Conservation (phyloP, 2,113 vertebrate species). For the Emberiza fucata region DNA sequence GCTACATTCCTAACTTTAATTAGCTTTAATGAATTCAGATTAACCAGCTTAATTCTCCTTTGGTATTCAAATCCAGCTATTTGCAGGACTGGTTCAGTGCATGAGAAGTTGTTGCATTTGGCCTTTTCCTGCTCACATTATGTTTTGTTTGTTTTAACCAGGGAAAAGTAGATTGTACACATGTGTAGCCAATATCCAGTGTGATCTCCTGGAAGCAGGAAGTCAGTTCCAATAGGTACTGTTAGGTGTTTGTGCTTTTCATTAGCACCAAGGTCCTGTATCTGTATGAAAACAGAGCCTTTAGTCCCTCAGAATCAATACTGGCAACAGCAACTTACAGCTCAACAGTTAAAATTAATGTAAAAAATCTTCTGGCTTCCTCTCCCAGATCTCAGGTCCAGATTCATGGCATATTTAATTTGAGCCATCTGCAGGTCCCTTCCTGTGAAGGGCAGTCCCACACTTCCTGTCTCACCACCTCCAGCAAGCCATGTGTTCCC, state of each 20-base stretch:
- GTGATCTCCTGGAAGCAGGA: neutral
- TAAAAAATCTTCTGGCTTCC: neutral
- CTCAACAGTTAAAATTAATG: neutral
- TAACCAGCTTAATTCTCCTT: neutral
- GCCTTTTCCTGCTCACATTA: neutral
- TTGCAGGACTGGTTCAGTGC: neutral
- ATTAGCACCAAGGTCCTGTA: neutral
- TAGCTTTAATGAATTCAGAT: neutral
- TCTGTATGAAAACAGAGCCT: neutral
- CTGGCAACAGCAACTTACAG: neutral
- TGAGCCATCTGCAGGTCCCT: neutral
- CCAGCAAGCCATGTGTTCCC: neutral
- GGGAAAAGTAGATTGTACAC: neutral
- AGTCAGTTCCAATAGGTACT: neutral
- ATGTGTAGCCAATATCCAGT: neutral
- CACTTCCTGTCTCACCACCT: neutral
- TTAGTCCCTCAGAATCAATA: neutral
- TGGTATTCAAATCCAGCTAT: neutral
- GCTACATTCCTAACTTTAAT: neutral
- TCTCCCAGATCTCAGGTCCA: neutral
- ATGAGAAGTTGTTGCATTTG: neutral
- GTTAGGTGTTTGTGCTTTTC: neutral
- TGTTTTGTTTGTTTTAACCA: neutral
- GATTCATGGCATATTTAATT: neutral
- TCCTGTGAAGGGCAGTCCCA: neutral